These are phyloP conservation scores for Alexandromys fortis DNA, from an alignment of 2,113 vertebrate species.

Conservation along the genomic window DNA sequence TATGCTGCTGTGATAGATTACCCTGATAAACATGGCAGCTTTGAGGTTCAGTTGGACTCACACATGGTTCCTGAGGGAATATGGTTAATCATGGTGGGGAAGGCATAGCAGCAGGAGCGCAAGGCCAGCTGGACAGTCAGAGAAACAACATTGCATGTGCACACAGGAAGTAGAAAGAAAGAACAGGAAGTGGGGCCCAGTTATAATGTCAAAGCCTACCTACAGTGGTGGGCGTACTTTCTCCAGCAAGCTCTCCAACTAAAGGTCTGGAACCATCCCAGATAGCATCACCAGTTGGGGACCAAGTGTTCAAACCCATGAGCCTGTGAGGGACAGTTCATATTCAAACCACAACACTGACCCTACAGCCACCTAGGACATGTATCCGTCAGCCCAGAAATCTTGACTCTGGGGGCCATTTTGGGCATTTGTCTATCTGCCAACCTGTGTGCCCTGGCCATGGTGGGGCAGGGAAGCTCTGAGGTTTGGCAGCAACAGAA, in stretches of 20 bases:
- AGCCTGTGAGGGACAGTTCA: background rate
- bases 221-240: background rate
- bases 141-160: background rate
- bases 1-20: background rate
- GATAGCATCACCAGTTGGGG: background rate
- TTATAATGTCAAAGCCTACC: background rate
- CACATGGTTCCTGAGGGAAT: background rate
- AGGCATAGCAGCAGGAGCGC: background rate
- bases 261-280: background rate
- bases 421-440: slow-evolving; percentile 84
- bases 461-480: rapidly evolving
- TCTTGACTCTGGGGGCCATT: background rate
- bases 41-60: background rate
- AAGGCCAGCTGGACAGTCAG: background rate
- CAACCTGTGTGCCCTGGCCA: background rate
- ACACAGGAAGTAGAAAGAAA: background rate
- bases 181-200: background rate
- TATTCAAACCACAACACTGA: background rate
- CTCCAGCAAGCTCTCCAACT: background rate
- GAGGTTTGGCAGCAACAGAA: background rate
- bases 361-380: background rate
- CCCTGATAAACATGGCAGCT: background rate
- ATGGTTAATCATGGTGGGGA: background rate
- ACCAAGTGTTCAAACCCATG: background rate
- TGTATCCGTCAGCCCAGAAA: background rate